Percentiles rank a stretch among this genome's conserved stretches.
These are phyloP conservation scores for Picathartes gymnocephalus DNA, from an alignment of 2,113 vertebrate species.

Conservation along the genomic window DNA sequence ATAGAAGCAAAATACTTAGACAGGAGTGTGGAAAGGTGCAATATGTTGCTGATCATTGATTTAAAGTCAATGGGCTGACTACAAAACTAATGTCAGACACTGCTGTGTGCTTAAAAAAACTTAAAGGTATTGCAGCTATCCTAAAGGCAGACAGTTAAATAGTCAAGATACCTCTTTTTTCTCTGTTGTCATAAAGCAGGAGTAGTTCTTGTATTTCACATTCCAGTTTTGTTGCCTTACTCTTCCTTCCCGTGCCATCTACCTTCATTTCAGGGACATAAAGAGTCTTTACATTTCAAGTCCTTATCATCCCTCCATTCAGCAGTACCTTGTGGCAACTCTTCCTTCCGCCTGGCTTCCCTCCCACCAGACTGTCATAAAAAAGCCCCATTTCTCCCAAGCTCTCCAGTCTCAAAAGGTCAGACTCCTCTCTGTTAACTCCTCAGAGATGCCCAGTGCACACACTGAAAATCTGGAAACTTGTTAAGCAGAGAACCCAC, in stretches of 20 bases:
- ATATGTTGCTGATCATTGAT: neutral
- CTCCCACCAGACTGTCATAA: neutral
- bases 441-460: neutral
- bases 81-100: neutral
- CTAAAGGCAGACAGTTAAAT: neutral
- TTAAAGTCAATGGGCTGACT: neutral
- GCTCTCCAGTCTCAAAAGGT: neutral
- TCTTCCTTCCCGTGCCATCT: neutral
- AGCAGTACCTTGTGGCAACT: neutral
- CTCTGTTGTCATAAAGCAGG: neutral
- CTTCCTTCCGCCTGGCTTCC: neutral
- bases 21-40: neutral
- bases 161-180: neutral
- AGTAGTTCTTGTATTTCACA: neutral
- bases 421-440: neutral
- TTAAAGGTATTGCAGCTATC: neutral
- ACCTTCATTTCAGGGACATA: neutral
- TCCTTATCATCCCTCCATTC: neutral
- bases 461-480: neutral
- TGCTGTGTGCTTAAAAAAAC: neutral
- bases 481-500: neutral
- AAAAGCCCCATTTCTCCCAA: neutral
- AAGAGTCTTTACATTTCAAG: neutral
- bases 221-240: neutral
- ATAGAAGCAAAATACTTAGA: neutral